phyloP scores from a whole-genome alignment of 2,113 vertebrate species.

The Vireo altiloquus region DNA sequence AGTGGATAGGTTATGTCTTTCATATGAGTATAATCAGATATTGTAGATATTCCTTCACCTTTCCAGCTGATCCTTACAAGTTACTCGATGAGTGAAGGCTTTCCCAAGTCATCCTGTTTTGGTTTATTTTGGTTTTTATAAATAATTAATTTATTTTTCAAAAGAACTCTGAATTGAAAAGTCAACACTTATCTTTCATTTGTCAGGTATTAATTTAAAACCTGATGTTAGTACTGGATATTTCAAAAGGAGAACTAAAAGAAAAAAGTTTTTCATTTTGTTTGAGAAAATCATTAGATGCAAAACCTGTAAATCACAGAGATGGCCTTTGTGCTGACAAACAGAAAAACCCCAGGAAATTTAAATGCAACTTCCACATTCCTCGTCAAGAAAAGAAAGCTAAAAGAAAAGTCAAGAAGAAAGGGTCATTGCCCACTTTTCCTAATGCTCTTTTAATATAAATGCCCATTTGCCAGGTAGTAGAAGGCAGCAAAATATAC shows the following conservation, averaged over 20 bases:
- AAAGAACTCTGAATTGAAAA: slow-evolving; percentile 35
- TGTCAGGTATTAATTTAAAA: slow-evolving; percentile 43
- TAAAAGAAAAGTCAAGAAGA: not conserved
- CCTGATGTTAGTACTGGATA: not conserved
- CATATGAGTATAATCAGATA: not conserved
- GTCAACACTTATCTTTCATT: slow-evolving; percentile 40
- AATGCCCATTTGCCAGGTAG: not conserved
- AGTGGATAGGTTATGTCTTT: not conserved
- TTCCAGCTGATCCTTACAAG: not conserved
- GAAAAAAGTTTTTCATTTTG: not conserved
- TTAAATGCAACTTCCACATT: not conserved
- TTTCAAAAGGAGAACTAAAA: slow-evolving; percentile 22
- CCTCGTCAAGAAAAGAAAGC: not conserved
- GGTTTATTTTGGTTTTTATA: not conserved
- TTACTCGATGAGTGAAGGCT: not conserved
- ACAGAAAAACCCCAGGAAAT: not conserved
- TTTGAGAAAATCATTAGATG: slow-evolving; percentile 23
- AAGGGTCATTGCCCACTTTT: not conserved
- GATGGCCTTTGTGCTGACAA: not conserved
- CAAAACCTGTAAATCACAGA: not conserved
- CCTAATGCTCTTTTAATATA: not conserved
- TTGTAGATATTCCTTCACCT: not conserved
- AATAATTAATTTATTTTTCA: not conserved
- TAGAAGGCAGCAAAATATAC: not conserved
- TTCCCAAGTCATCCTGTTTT: not conserved